Conservation (phyloP, 2,888 invertebrate genomes). For the Lutraria lutraria region DNA sequence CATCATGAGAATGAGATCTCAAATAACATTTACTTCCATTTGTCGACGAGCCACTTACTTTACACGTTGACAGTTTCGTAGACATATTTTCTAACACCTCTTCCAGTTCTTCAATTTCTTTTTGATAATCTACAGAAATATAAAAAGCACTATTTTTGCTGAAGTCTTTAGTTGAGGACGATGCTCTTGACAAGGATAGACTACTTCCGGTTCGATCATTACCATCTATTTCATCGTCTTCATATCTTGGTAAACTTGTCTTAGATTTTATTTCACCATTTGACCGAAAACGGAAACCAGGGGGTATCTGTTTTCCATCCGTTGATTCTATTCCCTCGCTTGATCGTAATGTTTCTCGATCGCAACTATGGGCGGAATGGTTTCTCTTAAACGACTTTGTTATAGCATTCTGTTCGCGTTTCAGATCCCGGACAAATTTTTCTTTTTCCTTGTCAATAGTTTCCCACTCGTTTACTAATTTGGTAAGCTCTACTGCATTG, state of each 20-base stretch:
- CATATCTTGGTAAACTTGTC: conserved; percentile 30
- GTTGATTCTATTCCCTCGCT: conserved; percentile 39
- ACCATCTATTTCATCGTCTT: conserved; percentile 24
- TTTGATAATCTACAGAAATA: conserved; percentile 53
- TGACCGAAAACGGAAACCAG: conserved; percentile 76
- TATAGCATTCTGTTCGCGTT: conserved; percentile 68
- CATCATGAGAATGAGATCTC: conserved; percentile 64
- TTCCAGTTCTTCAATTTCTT: conserved; percentile 66
- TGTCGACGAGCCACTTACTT: conserved; percentile 37
- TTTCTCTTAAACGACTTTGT: conserved; percentile 52
- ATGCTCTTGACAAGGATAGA: neutral
- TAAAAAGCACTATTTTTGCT: conserved; percentile 11
- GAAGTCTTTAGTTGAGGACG: neutral
- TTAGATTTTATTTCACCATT: conserved; percentile 73
- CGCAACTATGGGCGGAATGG: neutral
- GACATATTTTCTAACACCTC: conserved; percentile 60
- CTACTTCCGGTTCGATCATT: neutral
- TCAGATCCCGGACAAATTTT: conserved; percentile 64
- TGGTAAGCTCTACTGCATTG: conserved; percentile 76
- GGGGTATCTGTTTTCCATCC: conserved; percentile 64
- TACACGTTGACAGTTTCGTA: conserved; percentile 54
- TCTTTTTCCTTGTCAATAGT: conserved; percentile 73
- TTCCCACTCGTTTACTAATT: conserved; percentile 70
- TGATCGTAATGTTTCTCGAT: neutral
- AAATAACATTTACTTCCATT: conserved; percentile 51